Evolutionary conservation across 2,888 invertebrate genomes (phyloP).

Genomic region (Limnephilus lunatus): DNA sequence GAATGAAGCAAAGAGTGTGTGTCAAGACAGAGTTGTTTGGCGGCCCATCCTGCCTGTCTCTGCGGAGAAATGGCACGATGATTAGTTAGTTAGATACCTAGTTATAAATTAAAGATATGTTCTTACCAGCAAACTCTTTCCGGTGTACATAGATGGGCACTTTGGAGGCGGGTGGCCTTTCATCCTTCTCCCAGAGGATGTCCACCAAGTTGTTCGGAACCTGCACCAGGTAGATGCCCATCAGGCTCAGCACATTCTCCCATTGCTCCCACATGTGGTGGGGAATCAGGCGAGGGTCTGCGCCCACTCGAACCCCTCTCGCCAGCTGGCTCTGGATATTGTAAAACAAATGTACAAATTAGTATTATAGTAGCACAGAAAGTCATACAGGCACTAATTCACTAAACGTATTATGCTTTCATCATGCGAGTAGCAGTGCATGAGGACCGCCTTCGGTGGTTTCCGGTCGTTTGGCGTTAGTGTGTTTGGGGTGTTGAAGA

Average conservation of each 20-base stretch:
- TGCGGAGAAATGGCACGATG: no score
- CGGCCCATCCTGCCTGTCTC: no score
- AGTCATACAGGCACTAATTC: no score
- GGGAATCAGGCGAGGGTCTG: constrained; percentile 85
- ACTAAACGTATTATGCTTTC: no score
- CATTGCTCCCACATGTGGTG: constrained; percentile 83
- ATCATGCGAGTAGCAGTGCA: no score
- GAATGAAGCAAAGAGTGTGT: no score
- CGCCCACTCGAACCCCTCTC: constrained; percentile 81
- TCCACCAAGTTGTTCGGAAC: constrained; percentile 85
- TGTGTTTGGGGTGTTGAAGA: no score
- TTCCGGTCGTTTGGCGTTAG: no score
- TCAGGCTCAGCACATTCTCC: constrained; percentile 76
- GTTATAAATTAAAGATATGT: background rate
- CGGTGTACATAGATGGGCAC: constrained; percentile 82
- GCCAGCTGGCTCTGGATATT: constrained; percentile 68
- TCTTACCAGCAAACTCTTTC: constrained; percentile 78
- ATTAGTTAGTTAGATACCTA: no score
- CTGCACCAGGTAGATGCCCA: constrained; percentile 76
- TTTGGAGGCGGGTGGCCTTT: constrained; percentile 78
- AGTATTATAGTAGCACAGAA: background rate
- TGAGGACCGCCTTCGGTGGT: no score
- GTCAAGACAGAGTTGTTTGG: no score
- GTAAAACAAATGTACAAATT: background rate
- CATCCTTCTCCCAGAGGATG: constrained; percentile 83